A percentile compares a stretch with the other conserved stretches of the same genome.
These are phyloP conservation scores for Phoeniculus purpureus DNA, from an alignment of 2,797 vertebrate species.

Conservation along the genomic window DNA sequence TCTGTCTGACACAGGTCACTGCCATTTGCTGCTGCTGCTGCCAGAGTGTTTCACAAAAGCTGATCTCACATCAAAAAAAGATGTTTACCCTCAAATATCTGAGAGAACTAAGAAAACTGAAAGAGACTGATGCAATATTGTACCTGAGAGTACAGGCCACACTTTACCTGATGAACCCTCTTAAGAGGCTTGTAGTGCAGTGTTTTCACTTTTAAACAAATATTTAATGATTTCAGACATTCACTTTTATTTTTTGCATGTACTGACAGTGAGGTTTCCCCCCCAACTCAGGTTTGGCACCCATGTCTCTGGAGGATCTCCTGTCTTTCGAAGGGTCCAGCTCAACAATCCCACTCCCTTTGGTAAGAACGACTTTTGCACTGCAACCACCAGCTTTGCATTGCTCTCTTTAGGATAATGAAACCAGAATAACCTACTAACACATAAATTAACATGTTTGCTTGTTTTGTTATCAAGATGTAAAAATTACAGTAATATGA, in stretches of 20 bases:
- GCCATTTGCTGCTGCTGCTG: not conserved
- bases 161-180: not conserved
- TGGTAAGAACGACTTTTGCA: slow-evolving; percentile 75
- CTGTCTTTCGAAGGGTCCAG: slow-evolving; percentile 81
- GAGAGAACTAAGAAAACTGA: not conserved
- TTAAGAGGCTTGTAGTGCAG: not conserved
- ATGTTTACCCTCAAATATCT: not conserved
- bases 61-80: not conserved
- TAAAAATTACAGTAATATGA: not conserved
- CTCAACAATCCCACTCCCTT: slow-evolving; percentile 90
- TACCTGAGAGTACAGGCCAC: not conserved
- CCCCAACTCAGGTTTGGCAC: slow-evolving; percentile 85
- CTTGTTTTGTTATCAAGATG: not conserved
- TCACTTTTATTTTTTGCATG: not conserved
- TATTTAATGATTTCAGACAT: not conserved
- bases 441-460: not conserved
- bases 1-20: not conserved
- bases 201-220: not conserved
- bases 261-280: not conserved
- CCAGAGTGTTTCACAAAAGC: not conserved
- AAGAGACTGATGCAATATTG: not conserved
- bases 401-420: fast-evolving
- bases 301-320: slow-evolving; percentile 87
- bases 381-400: fast-evolving
- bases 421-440: not conserved